These are phyloP conservation scores for Pseudochaenichthys georgianus DNA, from an alignment of 2,797 vertebrate species.

Conservation along the genomic window DNA sequence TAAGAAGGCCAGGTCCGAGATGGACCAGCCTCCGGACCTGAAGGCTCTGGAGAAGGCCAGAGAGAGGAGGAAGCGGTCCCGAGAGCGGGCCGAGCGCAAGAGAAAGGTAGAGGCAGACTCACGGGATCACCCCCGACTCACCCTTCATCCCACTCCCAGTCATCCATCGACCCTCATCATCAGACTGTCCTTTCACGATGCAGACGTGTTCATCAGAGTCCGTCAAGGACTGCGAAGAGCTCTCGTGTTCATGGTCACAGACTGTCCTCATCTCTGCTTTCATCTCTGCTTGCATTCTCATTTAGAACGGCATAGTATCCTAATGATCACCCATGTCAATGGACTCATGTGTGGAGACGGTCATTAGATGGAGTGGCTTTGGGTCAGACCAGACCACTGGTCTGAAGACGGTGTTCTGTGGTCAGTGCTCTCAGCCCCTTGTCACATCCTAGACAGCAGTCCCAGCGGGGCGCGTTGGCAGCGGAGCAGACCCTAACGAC, in stretches of 20 bases:
- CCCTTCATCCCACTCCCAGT: slow-evolving; percentile 40
- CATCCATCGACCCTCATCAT: slow-evolving; percentile 39
- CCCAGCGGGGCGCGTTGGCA: slow-evolving; percentile 7
- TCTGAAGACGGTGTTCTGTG: neutral
- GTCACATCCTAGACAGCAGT: neutral
- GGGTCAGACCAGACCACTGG: neutral
- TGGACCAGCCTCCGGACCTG: slow-evolving; percentile 89
- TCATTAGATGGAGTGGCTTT: neutral
- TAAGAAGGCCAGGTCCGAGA: slow-evolving; percentile 93
- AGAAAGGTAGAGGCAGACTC: slow-evolving; percentile 91
- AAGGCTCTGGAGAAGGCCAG: slow-evolving; percentile 92
- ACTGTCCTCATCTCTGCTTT: slow-evolving; percentile 3
- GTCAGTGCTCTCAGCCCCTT: slow-evolving; percentile 1
- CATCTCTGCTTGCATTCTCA: slow-evolving; percentile 15
- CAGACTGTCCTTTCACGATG: slow-evolving; percentile 22
- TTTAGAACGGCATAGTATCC: neutral
- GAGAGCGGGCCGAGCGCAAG: slow-evolving; percentile 93
- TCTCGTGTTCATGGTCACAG: neutral
- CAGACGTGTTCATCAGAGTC: neutral
- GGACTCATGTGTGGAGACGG: too few species aligned
- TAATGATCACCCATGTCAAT: neutral
- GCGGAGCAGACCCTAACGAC: slow-evolving; percentile 4
- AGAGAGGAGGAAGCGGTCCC: slow-evolving; percentile 92
- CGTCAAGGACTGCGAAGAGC: slow-evolving; percentile 15
- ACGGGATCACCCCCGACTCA: slow-evolving; percentile 40